These are phyloP conservation scores for Chrysopilus asiliformis DNA, from an alignment of 2,888 invertebrate species.

Conservation along the genomic window DNA sequence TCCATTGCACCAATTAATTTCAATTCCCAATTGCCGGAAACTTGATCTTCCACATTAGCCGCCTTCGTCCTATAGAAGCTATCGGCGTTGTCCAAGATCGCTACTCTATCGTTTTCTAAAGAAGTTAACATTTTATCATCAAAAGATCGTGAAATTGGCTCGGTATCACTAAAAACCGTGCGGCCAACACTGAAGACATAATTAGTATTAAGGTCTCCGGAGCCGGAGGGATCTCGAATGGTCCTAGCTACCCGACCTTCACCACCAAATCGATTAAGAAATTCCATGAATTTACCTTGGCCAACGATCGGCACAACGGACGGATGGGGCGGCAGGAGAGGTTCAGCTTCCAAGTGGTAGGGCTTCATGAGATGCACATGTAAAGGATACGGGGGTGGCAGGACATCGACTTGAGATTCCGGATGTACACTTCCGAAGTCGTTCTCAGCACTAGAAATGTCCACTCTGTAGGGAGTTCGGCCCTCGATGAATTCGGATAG, in stretches of 20 bases:
- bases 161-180: slow-evolving; percentile 3
- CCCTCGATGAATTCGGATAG: slow-evolving; percentile 47
- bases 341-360: slow-evolving; percentile 29
- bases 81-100: background rate
- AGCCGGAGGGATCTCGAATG: slow-evolving; percentile 3
- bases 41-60: no score
- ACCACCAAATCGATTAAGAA: slow-evolving; percentile 6
- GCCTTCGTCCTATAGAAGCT: background rate
- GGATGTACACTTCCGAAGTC: slow-evolving; percentile 4
- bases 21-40: slow-evolving; percentile 22
- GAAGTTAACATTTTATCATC: background rate
- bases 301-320: no score
- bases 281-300: slow-evolving; percentile 8
- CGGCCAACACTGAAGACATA: no score
- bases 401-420: slow-evolving; percentile 31
- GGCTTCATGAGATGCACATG: slow-evolving; percentile 28
- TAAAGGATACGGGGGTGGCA: slow-evolving; percentile 29
- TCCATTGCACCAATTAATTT: slow-evolving; percentile 53
- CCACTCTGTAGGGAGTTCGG: slow-evolving; percentile 54
- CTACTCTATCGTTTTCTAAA: no score
- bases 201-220: slow-evolving; percentile 6
- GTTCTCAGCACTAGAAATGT: slow-evolving; percentile 34
- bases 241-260: slow-evolving; percentile 5
- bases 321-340: no score
- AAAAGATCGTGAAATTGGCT: background rate